Evolutionary conservation across 2,888 invertebrate genomes (phyloP), one percentile per base, ranked within the genome.

Genomic region (Mesorhabditis spiculigera): DNA sequence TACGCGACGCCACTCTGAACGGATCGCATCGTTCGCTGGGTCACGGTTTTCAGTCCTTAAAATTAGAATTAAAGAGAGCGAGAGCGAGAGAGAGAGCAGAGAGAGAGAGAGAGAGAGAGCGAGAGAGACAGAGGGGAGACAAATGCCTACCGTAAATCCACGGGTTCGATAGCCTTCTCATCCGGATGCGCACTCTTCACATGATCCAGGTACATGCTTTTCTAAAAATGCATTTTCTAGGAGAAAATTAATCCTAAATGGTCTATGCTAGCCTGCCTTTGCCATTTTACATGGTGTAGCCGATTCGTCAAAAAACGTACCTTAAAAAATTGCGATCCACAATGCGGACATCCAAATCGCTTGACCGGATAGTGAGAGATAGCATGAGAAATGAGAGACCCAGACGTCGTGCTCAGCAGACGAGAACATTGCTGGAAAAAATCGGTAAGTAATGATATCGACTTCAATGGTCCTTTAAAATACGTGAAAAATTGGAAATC

Each of bases 21-120:
- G 58, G n/a, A 50, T 50, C 58, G 58, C 58, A 50, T 50, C 58
- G 58, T 50, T 50, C n/a, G 10, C 58, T n/a, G 58, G 58, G n/a
- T 10, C 58, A 50, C 58, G 10, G 58, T n/a, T 10, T 50, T 50
- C 58, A n/a, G 58, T 50, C n/a, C 58, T 50, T 1, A 50, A 50
- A n/a, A n/a, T n/a, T n/a, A n/a, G n/a, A 28, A 3, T 1, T 1
- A n/a, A n/a, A n/a, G 28, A 28, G 28, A 28, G 28, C 28, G 28
- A 28, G 28, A 28, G 28, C 1, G 28, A 28, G 28, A 28, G 28
- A 28, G n/a, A n/a, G n/a, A n/a, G n/a, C n/a, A n/a, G n/a, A n/a
- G n/a, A n/a, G n/a, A n/a, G n/a, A n/a, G n/a, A n/a, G n/a, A n/a
- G n/a, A n/a, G n/a, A n/a, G n/a, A n/a, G n/a, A n/a, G n/a, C n/a